phyloP scores from a whole-genome alignment of 1,140 invertebrate genomes.

The Cyclargus thomasi region DNA sequence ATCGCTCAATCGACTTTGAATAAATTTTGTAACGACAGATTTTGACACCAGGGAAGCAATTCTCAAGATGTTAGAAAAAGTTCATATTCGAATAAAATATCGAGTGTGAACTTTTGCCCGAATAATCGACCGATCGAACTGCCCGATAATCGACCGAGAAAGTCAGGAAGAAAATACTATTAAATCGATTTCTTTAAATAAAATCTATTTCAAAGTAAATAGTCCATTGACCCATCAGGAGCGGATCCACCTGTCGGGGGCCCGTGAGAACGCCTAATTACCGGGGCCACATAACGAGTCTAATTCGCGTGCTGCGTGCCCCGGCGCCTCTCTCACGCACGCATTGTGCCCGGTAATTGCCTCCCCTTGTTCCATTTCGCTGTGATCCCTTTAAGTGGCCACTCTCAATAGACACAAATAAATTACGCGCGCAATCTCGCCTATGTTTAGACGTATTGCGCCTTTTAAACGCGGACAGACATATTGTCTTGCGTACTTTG shows the following conservation, averaged over 20 bases:
- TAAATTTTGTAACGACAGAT: too few species aligned
- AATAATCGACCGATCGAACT: too few species aligned
- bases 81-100: too few species aligned
- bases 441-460: not conserved
- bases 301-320: conserved; percentile 61
- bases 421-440: conserved; percentile 34
- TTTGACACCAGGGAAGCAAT: too few species aligned
- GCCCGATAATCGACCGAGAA: too few species aligned
- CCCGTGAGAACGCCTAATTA: conserved; percentile 68
- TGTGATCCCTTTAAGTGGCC: conserved; percentile 70
- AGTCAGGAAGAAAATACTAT: too few species aligned
- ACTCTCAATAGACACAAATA: conserved; percentile 68
- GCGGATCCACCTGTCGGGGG: conserved; percentile 45
- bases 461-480: not conserved
- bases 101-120: too few species aligned
- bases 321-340: conserved; percentile 65
- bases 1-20: too few species aligned
- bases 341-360: conserved; percentile 74
- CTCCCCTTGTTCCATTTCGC: conserved; percentile 68
- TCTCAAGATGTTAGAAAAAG: too few species aligned
- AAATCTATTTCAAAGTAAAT: not conserved
- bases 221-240: conserved; percentile 29
- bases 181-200: not conserved
- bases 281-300: conserved; percentile 61
- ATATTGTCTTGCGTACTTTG: not conserved